Conservation (phyloP, 2,113 vertebrate species). For the Amphiprion ocellaris region DNA sequence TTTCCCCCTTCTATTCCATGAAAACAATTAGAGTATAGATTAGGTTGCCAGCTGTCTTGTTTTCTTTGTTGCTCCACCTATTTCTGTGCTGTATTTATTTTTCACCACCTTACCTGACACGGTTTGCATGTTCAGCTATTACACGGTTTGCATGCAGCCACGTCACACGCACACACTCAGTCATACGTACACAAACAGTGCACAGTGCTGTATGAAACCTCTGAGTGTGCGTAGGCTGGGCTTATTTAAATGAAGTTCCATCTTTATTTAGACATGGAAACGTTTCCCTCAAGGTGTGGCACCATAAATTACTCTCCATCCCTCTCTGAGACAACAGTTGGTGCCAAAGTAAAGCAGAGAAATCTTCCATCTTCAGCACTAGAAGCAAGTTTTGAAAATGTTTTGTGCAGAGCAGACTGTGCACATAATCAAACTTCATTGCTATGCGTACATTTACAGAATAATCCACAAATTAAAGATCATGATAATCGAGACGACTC, state of each 20-base stretch:
- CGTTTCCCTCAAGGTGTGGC: slow-evolving; percentile 28
- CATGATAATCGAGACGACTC: not conserved
- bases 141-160: slow-evolving; percentile 31
- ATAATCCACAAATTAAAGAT: not conserved
- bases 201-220: slow-evolving; percentile 26
- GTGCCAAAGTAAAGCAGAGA: slow-evolving; percentile 42
- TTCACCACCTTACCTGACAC: slow-evolving; percentile 41
- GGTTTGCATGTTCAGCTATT: slow-evolving; percentile 54
- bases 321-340: not conserved
- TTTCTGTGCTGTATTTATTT: slow-evolving; percentile 57
- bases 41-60: slow-evolving; percentile 19
- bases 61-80: slow-evolving; percentile 39
- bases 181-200: slow-evolving; percentile 23
- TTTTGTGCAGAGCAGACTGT: too few relatives aligned
- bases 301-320: slow-evolving; percentile 26
- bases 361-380: slow-evolving; percentile 7
- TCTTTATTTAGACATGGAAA: slow-evolving; percentile 71
- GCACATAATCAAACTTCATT: too few relatives aligned
- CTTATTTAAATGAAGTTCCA: slow-evolving; percentile 64
- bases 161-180: slow-evolving; percentile 11
- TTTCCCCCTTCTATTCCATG: slow-evolving; percentile 1
- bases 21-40: slow-evolving; percentile 47
- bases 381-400: slow-evolving; percentile 6
- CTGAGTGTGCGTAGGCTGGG: slow-evolving; percentile 19
- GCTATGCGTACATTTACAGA: not conserved